Evolutionary conservation across 1,140 invertebrate species (phyloP).

Genomic region (Drosophila pachea): DNA sequence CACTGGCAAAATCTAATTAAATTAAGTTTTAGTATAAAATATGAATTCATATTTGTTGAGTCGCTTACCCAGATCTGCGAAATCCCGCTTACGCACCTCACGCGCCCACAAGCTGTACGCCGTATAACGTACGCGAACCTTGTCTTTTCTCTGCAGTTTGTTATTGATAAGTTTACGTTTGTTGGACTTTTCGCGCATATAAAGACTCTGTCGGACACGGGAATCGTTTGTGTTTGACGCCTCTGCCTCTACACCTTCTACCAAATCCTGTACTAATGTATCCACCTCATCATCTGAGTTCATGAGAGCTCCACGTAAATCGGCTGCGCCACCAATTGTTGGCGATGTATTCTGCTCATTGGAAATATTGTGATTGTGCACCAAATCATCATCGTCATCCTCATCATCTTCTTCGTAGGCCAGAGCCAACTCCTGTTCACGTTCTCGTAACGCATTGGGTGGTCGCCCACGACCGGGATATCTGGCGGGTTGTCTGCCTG

Average conservation of each 20-base stretch:
- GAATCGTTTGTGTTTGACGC: slow-evolving; percentile 74
- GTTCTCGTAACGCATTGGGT: slow-evolving; percentile 52
- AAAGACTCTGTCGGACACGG: slow-evolving; percentile 82
- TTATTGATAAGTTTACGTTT: slow-evolving; percentile 88
- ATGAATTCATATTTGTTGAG: not conserved
- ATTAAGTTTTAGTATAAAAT: not conserved
- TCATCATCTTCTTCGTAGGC: slow-evolving; percentile 31
- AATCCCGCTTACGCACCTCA: slow-evolving; percentile 84
- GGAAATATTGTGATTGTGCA: slow-evolving; percentile 34
- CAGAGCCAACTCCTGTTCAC: slow-evolving; percentile 40
- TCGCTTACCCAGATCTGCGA: slow-evolving; percentile 83
- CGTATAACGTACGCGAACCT: slow-evolving; percentile 88
- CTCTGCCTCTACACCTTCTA: slow-evolving; percentile 73
- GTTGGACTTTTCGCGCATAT: slow-evolving; percentile 87
- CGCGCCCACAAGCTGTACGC: slow-evolving; percentile 95
- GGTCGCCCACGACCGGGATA: slow-evolving; percentile 60
- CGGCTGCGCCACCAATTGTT: slow-evolving; percentile 6
- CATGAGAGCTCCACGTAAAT: slow-evolving; percentile 37
- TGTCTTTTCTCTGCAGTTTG: slow-evolving; percentile 85
- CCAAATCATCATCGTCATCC: slow-evolving; percentile 36
- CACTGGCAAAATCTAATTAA: slow-evolving; percentile 85
- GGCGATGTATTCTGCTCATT: slow-evolving; percentile 32
- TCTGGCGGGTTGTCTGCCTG: slow-evolving; percentile 42
- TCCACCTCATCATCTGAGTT: slow-evolving; percentile 72
- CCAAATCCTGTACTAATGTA: slow-evolving; percentile 67